These are phyloP conservation scores for Drosophila buzzatii DNA, from an alignment of 2,888 invertebrate genomes.

Conservation along the genomic window DNA sequence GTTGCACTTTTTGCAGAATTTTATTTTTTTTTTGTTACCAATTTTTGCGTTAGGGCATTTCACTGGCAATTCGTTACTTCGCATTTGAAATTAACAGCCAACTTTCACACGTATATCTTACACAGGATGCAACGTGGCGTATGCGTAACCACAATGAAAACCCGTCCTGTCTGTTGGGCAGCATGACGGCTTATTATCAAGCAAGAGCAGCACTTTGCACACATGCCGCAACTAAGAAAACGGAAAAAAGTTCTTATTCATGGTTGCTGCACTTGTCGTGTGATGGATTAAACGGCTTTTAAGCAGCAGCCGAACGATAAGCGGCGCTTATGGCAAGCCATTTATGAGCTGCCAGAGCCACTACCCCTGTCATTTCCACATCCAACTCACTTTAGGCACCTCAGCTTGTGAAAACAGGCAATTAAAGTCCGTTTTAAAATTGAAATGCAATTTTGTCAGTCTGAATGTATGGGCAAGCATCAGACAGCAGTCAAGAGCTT, in stretches of 20 bases:
- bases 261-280: constrained; percentile 63
- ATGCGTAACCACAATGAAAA: constrained; percentile 51
- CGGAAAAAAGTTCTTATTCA: constrained; percentile 18
- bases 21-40: constrained; percentile 10
- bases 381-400: constrained; percentile 24
- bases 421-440: constrained; percentile 63
- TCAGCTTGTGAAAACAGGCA: constrained; percentile 22
- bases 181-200: constrained; percentile 74
- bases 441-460: constrained; percentile 66
- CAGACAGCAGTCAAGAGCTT: constrained; percentile 5
- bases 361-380: constrained; percentile 25
- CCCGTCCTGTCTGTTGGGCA: constrained; percentile 27
- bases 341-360: constrained; percentile 41
- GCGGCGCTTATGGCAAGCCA: constrained; percentile 53
- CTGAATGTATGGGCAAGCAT: constrained; percentile 13
- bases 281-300: constrained; percentile 73
- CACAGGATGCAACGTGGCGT: constrained; percentile 31
- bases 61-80: constrained; percentile 50
- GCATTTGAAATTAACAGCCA: constrained; percentile 46
- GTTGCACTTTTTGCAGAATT: constrained; percentile 19
- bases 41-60: constrained; percentile 21
- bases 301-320: constrained; percentile 74
- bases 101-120: constrained; percentile 34
- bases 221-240: constrained; percentile 10
- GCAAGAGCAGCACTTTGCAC: constrained; percentile 64